Evolutionary conservation across 2,888 invertebrate species (phyloP), one percentile per base, ranked within the genome.

Genomic region (Chaitophorus viminalis): DNA sequence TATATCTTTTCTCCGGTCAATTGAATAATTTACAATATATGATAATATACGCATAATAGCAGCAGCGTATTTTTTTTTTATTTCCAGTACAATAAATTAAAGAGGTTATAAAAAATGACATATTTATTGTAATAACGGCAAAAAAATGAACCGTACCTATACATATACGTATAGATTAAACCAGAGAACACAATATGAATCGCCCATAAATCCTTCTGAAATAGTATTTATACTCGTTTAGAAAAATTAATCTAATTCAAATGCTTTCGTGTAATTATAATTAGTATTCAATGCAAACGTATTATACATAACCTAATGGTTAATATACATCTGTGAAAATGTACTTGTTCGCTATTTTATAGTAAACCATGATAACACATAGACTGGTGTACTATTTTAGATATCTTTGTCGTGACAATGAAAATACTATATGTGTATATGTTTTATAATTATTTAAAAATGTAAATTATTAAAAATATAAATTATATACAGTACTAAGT

Each of bases 11-110:
- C 75, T 83, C n/a, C 75, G 83, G 83, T 83, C 83, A 83, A 83
- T 83, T 83, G 83, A 83, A 83, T 83, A 83, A 83, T 83, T 83
- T 83, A 75, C 83, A 75, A 60, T 83, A 75, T n/a, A 78, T n/a
- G 14, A 77, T 29, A 36, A 83, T 83, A 83, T 29, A 39, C 31
- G 54, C 54, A 60, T 74, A 74, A 54, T 54, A 52, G 74, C 36
- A 31, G 60, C 54, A 60, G 6, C 82, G 54, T 74, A 74, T 83
- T 83, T 74, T 82, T 82, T 72, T 82, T 82, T 82, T 36, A 29
- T 60, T 83, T 83, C 75, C 74, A 75, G 75, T 31, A 14, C 75
- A 21, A 83, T 83, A 83, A 83, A 83, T 83, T 60, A 83, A 60
- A 75, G 83, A 83, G 75, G 83, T 83, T 75, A 75, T 83, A 83